Conservation (phyloP, 2,888 invertebrate species). For the Himalopsyche kuldschensis region DNA sequence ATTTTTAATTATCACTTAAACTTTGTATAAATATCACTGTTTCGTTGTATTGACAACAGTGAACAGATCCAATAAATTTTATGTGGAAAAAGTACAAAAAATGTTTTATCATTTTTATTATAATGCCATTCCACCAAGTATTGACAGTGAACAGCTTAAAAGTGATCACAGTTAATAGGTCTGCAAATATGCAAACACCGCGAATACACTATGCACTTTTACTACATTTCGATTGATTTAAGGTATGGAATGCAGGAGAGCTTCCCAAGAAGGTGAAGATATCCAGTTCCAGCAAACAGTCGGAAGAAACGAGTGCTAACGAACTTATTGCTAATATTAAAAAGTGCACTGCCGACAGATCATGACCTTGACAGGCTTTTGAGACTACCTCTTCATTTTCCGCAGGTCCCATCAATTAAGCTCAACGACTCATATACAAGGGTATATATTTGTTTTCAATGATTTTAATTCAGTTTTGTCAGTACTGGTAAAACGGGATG, state of each 20-base stretch:
- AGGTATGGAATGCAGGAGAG: slow-evolving; percentile 56
- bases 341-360: slow-evolving; percentile 58
- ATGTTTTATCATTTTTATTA: no score
- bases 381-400: slow-evolving; percentile 56
- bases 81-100: no score
- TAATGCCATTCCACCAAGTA: no score
- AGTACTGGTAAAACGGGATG: no score
- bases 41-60: no score
- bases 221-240: not conserved
- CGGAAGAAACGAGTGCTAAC: slow-evolving; percentile 51
- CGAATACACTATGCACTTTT: no score
- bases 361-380: slow-evolving; percentile 65
- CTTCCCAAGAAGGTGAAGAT: slow-evolving; percentile 59
- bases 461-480: slow-evolving; percentile 8
- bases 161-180: no score
- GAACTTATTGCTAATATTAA: slow-evolving; percentile 54
- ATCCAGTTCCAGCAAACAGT: slow-evolving; percentile 51
- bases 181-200: no score
- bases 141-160: no score
- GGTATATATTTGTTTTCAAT: slow-evolving; percentile 42
- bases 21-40: no score
- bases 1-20: no score
- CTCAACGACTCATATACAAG: slow-evolving; percentile 66
- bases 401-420: slow-evolving; percentile 53
- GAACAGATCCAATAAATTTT: no score